phyloP scores from a whole-genome alignment of 2,888 invertebrate genomes.

The Seira musarum region DNA sequence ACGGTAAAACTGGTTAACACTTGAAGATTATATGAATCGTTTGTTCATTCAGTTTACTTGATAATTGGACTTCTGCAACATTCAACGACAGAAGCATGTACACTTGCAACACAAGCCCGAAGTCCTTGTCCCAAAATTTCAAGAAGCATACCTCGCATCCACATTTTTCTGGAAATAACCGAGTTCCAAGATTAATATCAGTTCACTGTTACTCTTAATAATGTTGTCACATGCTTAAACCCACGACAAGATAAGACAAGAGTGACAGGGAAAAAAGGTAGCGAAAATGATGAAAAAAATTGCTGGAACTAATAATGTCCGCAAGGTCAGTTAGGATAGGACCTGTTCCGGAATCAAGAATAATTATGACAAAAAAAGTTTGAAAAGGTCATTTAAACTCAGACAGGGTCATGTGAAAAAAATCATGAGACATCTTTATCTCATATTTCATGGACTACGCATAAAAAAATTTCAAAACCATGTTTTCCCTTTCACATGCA shows the following conservation, averaged over 20 bases:
- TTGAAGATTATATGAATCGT: too few relatives aligned
- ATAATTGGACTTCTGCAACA: constrained; percentile 43
- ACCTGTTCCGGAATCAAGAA: too few relatives aligned
- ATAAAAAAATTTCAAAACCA: not conserved
- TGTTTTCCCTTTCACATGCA: not conserved
- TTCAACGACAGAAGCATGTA: constrained; percentile 40
- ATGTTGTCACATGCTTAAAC: constrained; percentile 5
- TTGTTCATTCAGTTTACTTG: too few relatives aligned
- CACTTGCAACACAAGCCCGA: constrained; percentile 38
- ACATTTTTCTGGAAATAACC: constrained; percentile 45
- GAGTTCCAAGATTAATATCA: not conserved
- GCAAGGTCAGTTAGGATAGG: too few relatives aligned
- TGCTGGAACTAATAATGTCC: too few relatives aligned
- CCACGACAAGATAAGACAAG: constrained; percentile 31
- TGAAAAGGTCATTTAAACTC: not conserved
- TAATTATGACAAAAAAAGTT: constrained; percentile 11
- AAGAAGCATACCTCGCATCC: constrained; percentile 56
- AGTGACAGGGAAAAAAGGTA: too few relatives aligned
- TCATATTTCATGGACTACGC: too few relatives aligned
- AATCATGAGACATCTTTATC: not conserved
- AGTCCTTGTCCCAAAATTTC: constrained; percentile 53
- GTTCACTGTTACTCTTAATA: not conserved
- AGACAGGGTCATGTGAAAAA: not conserved
- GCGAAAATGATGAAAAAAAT: too few relatives aligned
- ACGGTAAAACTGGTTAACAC: too few relatives aligned